Percentiles rank a stretch among this genome's conserved stretches.
Conservation (phyloP, 2,113 vertebrate species). For the Perognathus longimembris region DNA sequence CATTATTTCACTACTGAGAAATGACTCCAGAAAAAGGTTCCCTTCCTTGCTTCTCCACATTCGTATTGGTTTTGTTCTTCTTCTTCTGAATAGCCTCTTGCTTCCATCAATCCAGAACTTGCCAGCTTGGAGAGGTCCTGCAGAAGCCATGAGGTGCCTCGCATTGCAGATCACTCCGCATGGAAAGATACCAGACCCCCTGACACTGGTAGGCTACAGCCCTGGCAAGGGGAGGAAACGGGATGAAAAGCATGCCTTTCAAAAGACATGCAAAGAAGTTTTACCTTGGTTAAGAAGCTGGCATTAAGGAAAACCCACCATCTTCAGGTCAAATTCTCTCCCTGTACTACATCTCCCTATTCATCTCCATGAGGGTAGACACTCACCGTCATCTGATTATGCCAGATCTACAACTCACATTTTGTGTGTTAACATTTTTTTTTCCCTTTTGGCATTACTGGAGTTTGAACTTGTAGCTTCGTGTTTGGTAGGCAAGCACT, state of each 20-base stretch:
- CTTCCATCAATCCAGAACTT: not conserved
- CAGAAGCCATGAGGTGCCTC: not conserved
- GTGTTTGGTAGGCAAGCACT: too few species aligned
- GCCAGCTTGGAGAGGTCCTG: not conserved
- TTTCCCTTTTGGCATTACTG: too few species aligned
- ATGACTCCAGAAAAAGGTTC: conserved; percentile 22
- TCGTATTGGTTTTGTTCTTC: not conserved
- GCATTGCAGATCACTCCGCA: too few species aligned
- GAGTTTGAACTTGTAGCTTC: too few species aligned
- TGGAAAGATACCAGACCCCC: too few species aligned
- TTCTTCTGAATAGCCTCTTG: not conserved
- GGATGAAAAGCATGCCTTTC: too few species aligned
- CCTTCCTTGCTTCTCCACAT: not conserved
- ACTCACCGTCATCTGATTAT: too few species aligned
- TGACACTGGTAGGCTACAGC: not conserved
- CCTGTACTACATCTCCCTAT: not conserved
- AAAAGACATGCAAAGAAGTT: too few species aligned
- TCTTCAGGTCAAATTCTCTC: not conserved
- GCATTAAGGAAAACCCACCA: not conserved
- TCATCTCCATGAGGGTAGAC: not conserved
- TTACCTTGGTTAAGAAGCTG: not conserved
- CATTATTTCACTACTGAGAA: conserved; percentile 34
- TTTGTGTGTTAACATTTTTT: not conserved
- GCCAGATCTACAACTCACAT: not conserved
- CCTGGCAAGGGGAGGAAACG: not conserved